Evolutionary conservation across 1,140 invertebrate genomes (phyloP).

Genomic region (Asobara japonica): DNA sequence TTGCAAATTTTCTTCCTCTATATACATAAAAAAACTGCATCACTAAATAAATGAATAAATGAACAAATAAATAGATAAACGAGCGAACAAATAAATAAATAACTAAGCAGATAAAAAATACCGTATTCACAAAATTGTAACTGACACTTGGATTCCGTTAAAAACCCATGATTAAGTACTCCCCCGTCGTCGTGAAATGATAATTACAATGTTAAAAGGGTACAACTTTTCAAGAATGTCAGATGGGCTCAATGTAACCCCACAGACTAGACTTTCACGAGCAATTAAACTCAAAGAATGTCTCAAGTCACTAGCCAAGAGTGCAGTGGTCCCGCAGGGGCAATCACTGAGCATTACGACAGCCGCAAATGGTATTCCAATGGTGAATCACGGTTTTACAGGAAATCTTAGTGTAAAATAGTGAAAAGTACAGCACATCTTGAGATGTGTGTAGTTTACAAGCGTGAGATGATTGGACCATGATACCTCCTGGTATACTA

Average conservation of each 20-base stretch:
- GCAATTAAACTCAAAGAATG: conserved; percentile 45
- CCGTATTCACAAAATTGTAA: too few relatives aligned
- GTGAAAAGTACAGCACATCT: background rate
- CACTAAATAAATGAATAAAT: too few relatives aligned
- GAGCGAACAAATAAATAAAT: too few relatives aligned
- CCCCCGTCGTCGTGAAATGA: background rate
- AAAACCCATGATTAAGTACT: background rate
- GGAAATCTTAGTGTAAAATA: background rate
- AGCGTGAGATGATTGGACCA: too few relatives aligned
- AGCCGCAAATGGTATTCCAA: background rate
- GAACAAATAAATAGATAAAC: too few relatives aligned
- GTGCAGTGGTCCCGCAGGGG: conserved; percentile 34
- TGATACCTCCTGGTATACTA: too few relatives aligned
- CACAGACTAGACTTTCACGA: conserved; percentile 38
- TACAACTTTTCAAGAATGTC: conserved; percentile 16
- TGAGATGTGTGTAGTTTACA: too few relatives aligned
- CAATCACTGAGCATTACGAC: conserved; percentile 26
- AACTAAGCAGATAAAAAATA: too few relatives aligned
- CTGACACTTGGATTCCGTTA: too few relatives aligned
- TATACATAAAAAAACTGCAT: too few relatives aligned
- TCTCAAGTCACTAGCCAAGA: conserved; percentile 31
- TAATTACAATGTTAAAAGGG: background rate
- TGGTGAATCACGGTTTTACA: background rate
- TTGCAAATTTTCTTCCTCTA: too few relatives aligned
- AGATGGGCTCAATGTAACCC: conserved; percentile 10